These are phyloP conservation scores for Anastrepha obliqua DNA, from an alignment of 1,140 invertebrate species.

Conservation along the genomic window DNA sequence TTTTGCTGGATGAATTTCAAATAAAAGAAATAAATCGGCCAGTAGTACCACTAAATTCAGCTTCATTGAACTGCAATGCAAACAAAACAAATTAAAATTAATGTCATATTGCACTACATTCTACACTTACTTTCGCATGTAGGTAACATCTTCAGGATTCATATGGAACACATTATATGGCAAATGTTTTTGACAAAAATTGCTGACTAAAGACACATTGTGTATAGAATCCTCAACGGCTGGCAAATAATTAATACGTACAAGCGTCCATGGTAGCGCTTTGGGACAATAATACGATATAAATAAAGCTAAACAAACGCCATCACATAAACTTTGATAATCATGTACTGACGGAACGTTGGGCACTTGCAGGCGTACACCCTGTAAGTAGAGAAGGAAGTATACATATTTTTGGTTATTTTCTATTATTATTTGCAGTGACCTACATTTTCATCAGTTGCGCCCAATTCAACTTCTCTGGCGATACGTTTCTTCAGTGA, in stretches of 20 bases:
- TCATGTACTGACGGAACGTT: slow-evolving; percentile 72
- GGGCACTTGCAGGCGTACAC: slow-evolving; percentile 69
- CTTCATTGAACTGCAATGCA: slow-evolving; percentile 87
- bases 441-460: slow-evolving; percentile 71
- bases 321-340: slow-evolving; percentile 89
- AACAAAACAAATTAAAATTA: slow-evolving; percentile 27
- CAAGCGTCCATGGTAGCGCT: slow-evolving; percentile 84
- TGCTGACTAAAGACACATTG: slow-evolving; percentile 92
- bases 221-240: slow-evolving; percentile 88
- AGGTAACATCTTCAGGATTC: slow-evolving; percentile 96
- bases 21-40: slow-evolving; percentile 95
- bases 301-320: slow-evolving; percentile 90
- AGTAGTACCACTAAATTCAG: slow-evolving; percentile 95
- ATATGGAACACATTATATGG: slow-evolving; percentile 95
- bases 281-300: slow-evolving; percentile 96
- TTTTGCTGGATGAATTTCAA: slow-evolving; percentile 94
- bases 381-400: slow-evolving; percentile 58
- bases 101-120: slow-evolving; percentile 16
- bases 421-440: not conserved
- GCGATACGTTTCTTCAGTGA: slow-evolving; percentile 82
- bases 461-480: slow-evolving; percentile 73
- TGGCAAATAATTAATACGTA: slow-evolving; percentile 83
- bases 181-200: slow-evolving; percentile 89
- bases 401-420: not conserved
- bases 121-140: slow-evolving; percentile 88